A percentile compares a stretch with the other conserved stretches of the same genome.
These are phyloP conservation scores for Tetranychus piercei DNA, from an alignment of 2,888 invertebrate species.

Conservation along the genomic window DNA sequence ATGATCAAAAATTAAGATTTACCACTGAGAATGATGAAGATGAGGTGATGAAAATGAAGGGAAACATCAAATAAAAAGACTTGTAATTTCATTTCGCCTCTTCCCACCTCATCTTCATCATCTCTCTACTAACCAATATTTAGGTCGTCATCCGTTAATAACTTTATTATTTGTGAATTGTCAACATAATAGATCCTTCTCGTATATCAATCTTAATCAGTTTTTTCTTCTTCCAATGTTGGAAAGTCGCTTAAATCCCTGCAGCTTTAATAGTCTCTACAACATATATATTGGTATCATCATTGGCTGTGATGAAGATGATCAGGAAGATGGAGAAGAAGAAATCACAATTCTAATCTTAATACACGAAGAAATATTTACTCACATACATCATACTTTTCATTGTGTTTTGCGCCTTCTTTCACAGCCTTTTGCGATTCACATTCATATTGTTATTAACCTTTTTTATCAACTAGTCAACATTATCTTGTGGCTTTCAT, in stretches of 20 bases:
- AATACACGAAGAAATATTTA: background rate
- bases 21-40: background rate
- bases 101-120: background rate
- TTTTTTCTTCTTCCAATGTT: background rate
- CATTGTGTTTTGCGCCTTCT: background rate
- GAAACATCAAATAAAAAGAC: background rate
- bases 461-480: too few relatives aligned
- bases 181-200: conserved; percentile 18
- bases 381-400: background rate
- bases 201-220: conserved; percentile 23
- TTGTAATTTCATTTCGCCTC: background rate
- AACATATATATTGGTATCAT: background rate
- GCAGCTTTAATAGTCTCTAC: background rate
- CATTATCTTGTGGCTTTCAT: too few relatives aligned
- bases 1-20: background rate
- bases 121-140: conserved; percentile 9
- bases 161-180: conserved; percentile 22
- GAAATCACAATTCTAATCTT: background rate
- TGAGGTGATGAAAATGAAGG: background rate
- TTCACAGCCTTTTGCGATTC: too few relatives aligned
- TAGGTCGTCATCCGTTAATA: conserved; percentile 21
- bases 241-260: background rate
- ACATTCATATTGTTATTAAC: too few relatives aligned
- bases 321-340: background rate
- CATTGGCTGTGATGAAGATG: background rate